Percentiles rank a stretch among this genome's conserved stretches.
These are phyloP conservation scores for Belonocnema kinseyi DNA, from an alignment of 1,140 invertebrate species.

Conservation along the genomic window DNA sequence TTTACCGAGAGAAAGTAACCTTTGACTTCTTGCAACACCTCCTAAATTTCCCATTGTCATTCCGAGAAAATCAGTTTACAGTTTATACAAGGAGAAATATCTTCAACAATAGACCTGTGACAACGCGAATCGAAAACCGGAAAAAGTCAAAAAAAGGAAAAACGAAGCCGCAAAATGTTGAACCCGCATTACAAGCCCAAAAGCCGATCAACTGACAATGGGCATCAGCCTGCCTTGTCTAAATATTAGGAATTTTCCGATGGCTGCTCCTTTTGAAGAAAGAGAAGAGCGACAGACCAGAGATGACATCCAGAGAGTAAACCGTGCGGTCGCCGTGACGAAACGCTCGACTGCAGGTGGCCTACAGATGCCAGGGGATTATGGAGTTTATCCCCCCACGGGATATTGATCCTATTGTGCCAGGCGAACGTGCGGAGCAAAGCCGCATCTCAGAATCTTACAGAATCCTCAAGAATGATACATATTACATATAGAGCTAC, in stretches of 20 bases:
- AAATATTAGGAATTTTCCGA: constrained; percentile 66
- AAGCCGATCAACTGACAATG: constrained; percentile 55
- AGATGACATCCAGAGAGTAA: constrained; percentile 58
- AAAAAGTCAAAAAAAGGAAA: constrained; percentile 30
- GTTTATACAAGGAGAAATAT: constrained; percentile 41
- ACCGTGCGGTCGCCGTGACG: constrained; percentile 70
- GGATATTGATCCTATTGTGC: constrained; percentile 75
- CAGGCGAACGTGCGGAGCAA: constrained; percentile 55
- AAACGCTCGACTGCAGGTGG: constrained; percentile 74
- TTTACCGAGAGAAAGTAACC: too few relatives aligned
- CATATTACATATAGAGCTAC: neutral
- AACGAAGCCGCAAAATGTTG: constrained; percentile 45
- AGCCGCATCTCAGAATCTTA: constrained; percentile 50
- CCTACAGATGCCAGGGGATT: constrained; percentile 73
- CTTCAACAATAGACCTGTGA: neutral
- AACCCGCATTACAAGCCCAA: constrained; percentile 40
- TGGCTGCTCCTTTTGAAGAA: constrained; percentile 36
- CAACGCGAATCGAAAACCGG: neutral
- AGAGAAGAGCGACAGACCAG: constrained; percentile 47
- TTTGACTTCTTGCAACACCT: too few relatives aligned
- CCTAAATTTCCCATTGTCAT: too few relatives aligned
- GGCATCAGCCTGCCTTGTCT: constrained; percentile 54
- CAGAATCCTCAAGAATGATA: constrained; percentile 47
- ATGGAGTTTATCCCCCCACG: constrained; percentile 73
- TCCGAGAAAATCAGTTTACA: constrained; percentile 37